Conservation (phyloP, 2,113 vertebrate species). For the Crotalus helleri region DNA sequence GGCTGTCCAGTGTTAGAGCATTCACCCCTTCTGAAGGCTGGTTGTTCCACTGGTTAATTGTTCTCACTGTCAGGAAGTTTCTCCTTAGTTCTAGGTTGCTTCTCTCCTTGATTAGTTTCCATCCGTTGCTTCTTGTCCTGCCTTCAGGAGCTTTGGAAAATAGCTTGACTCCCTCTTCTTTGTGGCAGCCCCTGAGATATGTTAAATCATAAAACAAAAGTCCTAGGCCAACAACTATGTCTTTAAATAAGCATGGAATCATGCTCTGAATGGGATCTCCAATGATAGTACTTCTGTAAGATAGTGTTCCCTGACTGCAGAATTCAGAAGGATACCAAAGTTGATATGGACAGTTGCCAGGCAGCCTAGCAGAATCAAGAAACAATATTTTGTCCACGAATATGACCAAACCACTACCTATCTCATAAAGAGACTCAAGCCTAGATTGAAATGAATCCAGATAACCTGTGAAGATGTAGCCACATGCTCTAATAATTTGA, state of each 20-base stretch:
- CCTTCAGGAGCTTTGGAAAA: too few relatives aligned
- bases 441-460: neutral
- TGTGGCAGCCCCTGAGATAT: neutral
- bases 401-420: neutral
- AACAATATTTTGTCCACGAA: neutral
- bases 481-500: neutral
- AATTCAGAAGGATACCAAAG: neutral
- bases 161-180: too few relatives aligned
- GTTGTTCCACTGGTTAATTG: too few relatives aligned
- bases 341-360: neutral
- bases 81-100: too few relatives aligned
- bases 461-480: neutral
- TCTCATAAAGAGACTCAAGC: neutral
- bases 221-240: neutral
- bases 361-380: neutral
- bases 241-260: neutral
- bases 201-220: neutral
- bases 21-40: too few relatives aligned
- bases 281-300: neutral
- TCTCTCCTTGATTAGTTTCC: too few relatives aligned
- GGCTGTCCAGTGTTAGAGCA: too few relatives aligned
- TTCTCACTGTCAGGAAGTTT: too few relatives aligned
- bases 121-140: too few relatives aligned
- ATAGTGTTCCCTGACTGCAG: neutral
- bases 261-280: neutral